phyloP scores from a whole-genome alignment of 1,140 invertebrate genomes.

The Bombus superbus region DNA sequence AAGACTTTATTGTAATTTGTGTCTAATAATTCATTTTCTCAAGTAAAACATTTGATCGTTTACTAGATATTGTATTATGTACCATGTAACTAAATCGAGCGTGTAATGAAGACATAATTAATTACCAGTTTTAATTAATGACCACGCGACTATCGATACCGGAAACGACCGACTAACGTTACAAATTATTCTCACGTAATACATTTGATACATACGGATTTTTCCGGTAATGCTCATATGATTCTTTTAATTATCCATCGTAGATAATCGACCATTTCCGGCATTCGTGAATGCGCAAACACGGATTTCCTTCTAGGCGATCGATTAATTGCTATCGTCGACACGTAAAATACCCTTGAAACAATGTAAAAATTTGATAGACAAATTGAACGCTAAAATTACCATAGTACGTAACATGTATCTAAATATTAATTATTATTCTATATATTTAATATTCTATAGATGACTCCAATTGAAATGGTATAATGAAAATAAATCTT shows the following conservation, averaged over 20 bases:
- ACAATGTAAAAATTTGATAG: too few relatives aligned
- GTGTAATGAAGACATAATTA: background rate
- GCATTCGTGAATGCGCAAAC: background rate
- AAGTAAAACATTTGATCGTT: background rate
- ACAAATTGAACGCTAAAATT: too few relatives aligned
- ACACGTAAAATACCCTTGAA: background rate
- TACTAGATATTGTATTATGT: background rate
- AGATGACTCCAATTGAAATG: too few relatives aligned
- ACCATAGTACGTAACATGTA: too few relatives aligned
- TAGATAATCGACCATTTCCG: slow-evolving; percentile 4
- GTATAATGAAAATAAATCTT: too few relatives aligned
- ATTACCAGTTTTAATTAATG: slow-evolving; percentile 4
- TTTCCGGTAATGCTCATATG: background rate
- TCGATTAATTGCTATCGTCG: background rate
- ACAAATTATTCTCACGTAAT: background rate
- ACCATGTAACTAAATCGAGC: background rate
- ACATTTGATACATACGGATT: background rate
- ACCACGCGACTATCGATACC: background rate
- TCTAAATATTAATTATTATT: too few relatives aligned
- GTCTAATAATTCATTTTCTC: background rate
- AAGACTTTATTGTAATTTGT: too few relatives aligned
- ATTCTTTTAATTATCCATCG: background rate
- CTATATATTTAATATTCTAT: too few relatives aligned
- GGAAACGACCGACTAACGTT: background rate
- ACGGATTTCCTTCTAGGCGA: background rate